Evolutionary conservation across 1,140 invertebrate species (phyloP).

Genomic region (Xylocopa sonorina): DNA sequence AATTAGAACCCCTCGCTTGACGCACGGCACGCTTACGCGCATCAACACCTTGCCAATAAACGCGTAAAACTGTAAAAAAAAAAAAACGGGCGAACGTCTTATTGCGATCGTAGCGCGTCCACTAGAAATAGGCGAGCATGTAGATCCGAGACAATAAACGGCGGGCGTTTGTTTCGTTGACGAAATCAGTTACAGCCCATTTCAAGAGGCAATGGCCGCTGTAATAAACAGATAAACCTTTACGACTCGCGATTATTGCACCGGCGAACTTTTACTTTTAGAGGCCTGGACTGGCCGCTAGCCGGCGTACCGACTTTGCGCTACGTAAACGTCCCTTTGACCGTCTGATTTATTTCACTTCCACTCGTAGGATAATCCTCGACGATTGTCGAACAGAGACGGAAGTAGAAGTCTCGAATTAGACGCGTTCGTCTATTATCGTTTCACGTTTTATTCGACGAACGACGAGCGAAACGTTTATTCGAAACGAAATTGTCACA

Average conservation of each 20-base stretch:
- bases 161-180: constrained; percentile 58
- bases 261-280: constrained; percentile 72
- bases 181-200: constrained; percentile 69
- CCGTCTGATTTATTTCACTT: constrained; percentile 49
- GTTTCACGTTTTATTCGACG: not conserved
- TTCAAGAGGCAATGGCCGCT: constrained; percentile 64
- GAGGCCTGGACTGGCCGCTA: not conserved
- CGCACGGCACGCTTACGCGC: constrained; percentile 47
- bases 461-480: not conserved
- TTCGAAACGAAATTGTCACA: not conserved
- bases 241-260: constrained; percentile 72
- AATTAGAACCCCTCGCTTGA: not conserved
- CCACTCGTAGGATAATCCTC: not conserved
- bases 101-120: not conserved
- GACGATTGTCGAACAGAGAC: not conserved
- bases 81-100: not conserved
- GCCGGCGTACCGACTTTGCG: not conserved
- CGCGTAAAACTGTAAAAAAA: constrained; percentile 58
- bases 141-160: constrained; percentile 15
- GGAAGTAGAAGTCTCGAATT: too few relatives aligned
- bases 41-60: constrained; percentile 40
- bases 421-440: too few relatives aligned
- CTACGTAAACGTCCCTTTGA: constrained; percentile 14
- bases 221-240: constrained; percentile 77
- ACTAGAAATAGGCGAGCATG: not conserved